Evolutionary conservation across 2,113 vertebrate species (phyloP), one percentile per base, ranked within the genome.

Genomic region (Romanogobio albipinnatus): DNA sequence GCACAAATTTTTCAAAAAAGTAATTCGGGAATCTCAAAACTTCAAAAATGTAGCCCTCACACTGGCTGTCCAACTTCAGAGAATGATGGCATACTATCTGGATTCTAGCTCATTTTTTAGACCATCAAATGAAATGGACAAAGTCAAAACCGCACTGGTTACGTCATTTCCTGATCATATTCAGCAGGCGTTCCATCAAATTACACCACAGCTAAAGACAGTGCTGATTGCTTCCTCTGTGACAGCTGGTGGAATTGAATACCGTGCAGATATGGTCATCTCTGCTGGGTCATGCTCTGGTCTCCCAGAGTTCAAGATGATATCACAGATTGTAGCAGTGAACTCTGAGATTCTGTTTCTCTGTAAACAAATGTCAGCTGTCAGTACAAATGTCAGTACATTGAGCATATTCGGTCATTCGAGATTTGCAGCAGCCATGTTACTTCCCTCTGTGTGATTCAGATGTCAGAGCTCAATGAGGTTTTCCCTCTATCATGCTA

Each of bases 261-360:
- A 33, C 73, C 5, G 47, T 53, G 24, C 73, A 17, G 47, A 33
- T 76, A 76, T 76, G 73, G 47, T 76, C 0, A 51, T 76, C 47
- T 53, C 73, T 76, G 47, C 73, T 51, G 73, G 71, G 5, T 76
- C 47, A 26, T 29, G 14, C 7, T 76, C 73, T 76, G 73, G 47
- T 29, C 73, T 76, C 24, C 47, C 47, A 51, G 14, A 76, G 19
- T 76, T 76, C 24, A 76, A 76, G 24, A 0, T 29, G 24, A 76
- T 76, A 51, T 76, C 73, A 76, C 73, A 76, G 24, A 76, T 53
- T 76, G 73, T 53, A 29, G 73, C 73, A 51, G 47, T 76, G 6
- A 76, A 76, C 73, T 76, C 45, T 26, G 45, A 75, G 43, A 51
- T 75, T 75, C n/a, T 49, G 22, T 75, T 29, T 51, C n/a, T 75